Conservation (phyloP, 2,113 vertebrate species). For the Sturnira hondurensis region DNA sequence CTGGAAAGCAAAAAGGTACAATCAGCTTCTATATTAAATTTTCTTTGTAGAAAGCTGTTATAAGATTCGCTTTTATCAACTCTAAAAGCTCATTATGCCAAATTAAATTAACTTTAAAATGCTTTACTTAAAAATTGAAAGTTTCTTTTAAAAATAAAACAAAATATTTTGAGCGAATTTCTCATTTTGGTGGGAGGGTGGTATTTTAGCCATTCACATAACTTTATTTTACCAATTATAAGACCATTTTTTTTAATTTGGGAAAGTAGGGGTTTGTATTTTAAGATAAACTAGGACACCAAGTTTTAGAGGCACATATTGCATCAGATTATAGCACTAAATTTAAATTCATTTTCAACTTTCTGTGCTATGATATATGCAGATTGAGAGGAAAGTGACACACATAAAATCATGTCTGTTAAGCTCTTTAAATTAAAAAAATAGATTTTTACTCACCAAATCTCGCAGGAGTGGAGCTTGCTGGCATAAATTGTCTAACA, state of each 20-base stretch:
- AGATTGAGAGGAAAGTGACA: slow-evolving; percentile 74
- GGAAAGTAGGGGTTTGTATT: slow-evolving; percentile 62
- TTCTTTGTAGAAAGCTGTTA: neutral
- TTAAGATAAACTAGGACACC: slow-evolving; percentile 74
- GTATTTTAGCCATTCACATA: neutral
- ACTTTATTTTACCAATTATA: slow-evolving; percentile 37
- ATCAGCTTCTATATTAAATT: neutral
- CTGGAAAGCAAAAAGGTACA: neutral
- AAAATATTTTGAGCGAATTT: neutral
- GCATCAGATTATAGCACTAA: slow-evolving; percentile 76
- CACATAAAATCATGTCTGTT: slow-evolving; percentile 69
- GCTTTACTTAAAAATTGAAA: neutral
- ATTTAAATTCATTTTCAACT: slow-evolving; percentile 73
- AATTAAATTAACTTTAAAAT: neutral
- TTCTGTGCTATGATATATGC: slow-evolving; percentile 73
- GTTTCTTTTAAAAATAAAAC: neutral
- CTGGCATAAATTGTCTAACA: neutral
- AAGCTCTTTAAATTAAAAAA: slow-evolving; percentile 60
- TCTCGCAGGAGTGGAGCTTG: slow-evolving; percentile 44
- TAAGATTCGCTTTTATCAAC: neutral
- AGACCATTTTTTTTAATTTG: slow-evolving; percentile 47
- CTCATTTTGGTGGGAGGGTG: neutral
- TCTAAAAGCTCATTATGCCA: neutral
- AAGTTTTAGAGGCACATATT: slow-evolving; percentile 76
- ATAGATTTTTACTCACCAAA: slow-evolving; percentile 31